These are phyloP conservation scores for Leuciscus idus DNA, from an alignment of 2,113 vertebrate species.

Conservation along the genomic window DNA sequence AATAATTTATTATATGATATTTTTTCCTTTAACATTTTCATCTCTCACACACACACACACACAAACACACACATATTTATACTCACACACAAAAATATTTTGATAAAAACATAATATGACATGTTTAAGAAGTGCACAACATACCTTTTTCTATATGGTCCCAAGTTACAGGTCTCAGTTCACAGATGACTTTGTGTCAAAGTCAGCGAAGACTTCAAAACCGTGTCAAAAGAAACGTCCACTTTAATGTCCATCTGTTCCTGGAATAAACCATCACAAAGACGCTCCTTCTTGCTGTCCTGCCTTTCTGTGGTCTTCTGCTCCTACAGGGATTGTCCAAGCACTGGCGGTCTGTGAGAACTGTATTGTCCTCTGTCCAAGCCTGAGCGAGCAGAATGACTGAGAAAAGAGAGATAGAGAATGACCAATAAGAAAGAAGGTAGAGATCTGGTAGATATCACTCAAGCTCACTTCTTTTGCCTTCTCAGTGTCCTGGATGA, in stretches of 20 bases:
- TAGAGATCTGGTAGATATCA: constrained; percentile 66
- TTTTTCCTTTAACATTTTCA: no score
- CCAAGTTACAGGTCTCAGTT: constrained; percentile 18
- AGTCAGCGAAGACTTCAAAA: constrained; percentile 21
- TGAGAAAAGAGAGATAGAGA: constrained; percentile 60
- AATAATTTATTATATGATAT: no score
- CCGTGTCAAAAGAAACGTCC: constrained; percentile 39
- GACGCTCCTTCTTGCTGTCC: constrained; percentile 31
- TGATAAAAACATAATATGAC: background rate
- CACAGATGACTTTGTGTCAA: constrained; percentile 19
- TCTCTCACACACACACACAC: no score
- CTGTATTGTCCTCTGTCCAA: constrained; percentile 65
- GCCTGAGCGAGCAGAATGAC: constrained; percentile 58
- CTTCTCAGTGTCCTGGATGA: background rate
- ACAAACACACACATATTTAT: no score
- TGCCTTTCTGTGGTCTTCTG: constrained; percentile 58
- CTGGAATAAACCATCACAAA: constrained; percentile 62
- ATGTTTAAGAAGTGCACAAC: background rate
- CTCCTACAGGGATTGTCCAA: constrained; percentile 71
- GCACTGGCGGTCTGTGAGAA: constrained; percentile 51
- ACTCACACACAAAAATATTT: no score
- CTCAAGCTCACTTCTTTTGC: constrained; percentile 69
- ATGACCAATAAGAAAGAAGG: constrained; percentile 54
- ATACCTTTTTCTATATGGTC: constrained; percentile 15
- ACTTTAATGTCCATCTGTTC: constrained; percentile 58